A percentile compares a stretch with the other conserved stretches of the same genome.
Conservation (phyloP, 2,113 vertebrate genomes). For the Channa maculata region DNA sequence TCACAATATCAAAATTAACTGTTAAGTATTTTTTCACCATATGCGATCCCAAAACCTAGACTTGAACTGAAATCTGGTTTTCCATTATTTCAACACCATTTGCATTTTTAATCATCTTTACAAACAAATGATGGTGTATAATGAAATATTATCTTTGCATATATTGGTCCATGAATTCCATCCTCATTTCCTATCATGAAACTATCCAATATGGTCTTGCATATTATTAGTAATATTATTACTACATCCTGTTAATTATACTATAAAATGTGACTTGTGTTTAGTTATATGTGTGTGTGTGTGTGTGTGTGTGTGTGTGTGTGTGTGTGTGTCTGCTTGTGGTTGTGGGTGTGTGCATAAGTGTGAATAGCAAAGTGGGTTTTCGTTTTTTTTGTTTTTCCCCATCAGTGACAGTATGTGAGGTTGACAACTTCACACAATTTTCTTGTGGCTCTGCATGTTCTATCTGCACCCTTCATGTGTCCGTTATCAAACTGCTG, state of each 20-base stretch:
- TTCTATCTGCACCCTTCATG: conserved; percentile 36
- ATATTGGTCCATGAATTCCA: neutral
- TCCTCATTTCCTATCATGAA: conserved; percentile 5
- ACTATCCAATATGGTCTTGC: conserved; percentile 3
- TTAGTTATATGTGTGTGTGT: conserved; percentile 4
- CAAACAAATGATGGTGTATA: neutral
- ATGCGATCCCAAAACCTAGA: neutral
- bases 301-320: conserved; percentile 15
- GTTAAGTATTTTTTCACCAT: neutral
- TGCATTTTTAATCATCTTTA: neutral
- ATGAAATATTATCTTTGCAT: conserved; percentile 1
- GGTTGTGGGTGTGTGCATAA: no score
- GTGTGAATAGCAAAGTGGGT: no score
- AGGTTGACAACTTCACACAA: conserved; percentile 8
- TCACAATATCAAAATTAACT: neutral
- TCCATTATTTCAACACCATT: neutral
- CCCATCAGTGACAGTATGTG: neutral
- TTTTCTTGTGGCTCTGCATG: conserved; percentile 29
- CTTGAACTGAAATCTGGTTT: neutral
- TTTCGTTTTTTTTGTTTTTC: no score
- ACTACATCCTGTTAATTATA: conserved; percentile 14
- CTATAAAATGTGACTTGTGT: conserved; percentile 23
- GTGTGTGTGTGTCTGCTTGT: neutral
- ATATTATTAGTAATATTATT: conserved; percentile 4
- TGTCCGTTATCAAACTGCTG: conserved; percentile 5